Evolutionary conservation across 2,888 invertebrate species (phyloP).

Genomic region (Venusia cambrica): DNA sequence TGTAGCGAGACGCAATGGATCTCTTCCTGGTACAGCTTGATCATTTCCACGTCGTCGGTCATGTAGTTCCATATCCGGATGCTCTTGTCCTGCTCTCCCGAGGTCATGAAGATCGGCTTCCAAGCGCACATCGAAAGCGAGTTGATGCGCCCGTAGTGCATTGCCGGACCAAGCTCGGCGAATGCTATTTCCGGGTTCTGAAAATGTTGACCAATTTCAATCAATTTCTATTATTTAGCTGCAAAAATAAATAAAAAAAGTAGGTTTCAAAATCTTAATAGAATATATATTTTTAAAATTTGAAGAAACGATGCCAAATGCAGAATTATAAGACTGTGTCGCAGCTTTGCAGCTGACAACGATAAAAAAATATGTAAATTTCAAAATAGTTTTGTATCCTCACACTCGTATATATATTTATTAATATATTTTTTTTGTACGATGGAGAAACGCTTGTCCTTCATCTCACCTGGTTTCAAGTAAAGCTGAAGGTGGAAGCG

Average conservation of each 20-base stretch:
- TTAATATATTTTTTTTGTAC: no score
- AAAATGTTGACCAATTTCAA: constrained; percentile 8
- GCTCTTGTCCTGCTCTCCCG: constrained; percentile 89
- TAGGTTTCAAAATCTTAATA: no score
- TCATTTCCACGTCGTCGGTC: constrained; percentile 88
- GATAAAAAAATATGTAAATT: no score
- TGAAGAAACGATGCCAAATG: no score
- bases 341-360: no score
- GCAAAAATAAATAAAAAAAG: background rate
- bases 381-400: no score
- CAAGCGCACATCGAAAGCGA: constrained; percentile 92
- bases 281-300: no score
- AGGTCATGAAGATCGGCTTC: constrained; percentile 94
- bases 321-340: no score
- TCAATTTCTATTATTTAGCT: background rate
- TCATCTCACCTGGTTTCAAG: no score
- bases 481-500: no score
- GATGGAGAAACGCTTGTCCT: no score
- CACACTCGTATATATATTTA: no score
- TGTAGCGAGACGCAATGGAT: constrained; percentile 88
- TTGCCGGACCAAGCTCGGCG: constrained; percentile 84
- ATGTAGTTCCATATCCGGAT: constrained; percentile 96
- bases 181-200: constrained; percentile 83
- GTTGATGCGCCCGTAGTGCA: constrained; percentile 91
- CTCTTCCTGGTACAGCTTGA: constrained; percentile 91